Percentiles rank a stretch among this genome's conserved stretches.
phyloP scores from a whole-genome alignment of 2,113 vertebrate species.

The Hiodon alosoides region DNA sequence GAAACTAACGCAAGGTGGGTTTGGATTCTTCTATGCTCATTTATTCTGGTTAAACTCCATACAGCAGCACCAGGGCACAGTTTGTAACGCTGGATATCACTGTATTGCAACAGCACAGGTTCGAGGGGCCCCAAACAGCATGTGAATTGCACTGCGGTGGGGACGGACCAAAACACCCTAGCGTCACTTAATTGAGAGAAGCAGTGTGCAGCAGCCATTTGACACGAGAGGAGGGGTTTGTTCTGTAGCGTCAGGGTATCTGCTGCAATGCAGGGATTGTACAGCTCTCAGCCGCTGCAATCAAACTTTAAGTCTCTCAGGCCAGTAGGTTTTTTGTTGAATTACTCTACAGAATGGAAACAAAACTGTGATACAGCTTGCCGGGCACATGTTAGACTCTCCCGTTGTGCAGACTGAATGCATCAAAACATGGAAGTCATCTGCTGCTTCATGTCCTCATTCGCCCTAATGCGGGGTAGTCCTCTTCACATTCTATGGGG shows the following conservation, averaged over 20 bases:
- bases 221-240: neutral
- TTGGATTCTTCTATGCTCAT: constrained; percentile 15
- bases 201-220: neutral
- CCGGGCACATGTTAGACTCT: neutral
- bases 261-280: neutral
- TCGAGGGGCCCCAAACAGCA: neutral
- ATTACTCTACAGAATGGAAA: neutral
- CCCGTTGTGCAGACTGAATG: neutral
- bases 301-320: neutral
- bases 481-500: neutral
- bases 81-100: neutral
- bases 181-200: neutral
- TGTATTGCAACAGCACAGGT: neutral
- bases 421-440: neutral
- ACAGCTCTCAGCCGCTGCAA: neutral
- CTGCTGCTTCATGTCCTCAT: neutral
- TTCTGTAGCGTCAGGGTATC: neutral
- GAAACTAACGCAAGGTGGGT: constrained; percentile 5
- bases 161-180: neutral
- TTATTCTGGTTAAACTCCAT: neutral
- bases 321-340: neutral
- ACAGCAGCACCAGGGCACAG: constrained; percentile 8
- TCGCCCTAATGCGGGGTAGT: neutral
- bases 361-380: neutral
- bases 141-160: neutral